These are phyloP conservation scores for Salvelinus alpinus DNA, from an alignment of 2,113 vertebrate species.

Conservation along the genomic window DNA sequence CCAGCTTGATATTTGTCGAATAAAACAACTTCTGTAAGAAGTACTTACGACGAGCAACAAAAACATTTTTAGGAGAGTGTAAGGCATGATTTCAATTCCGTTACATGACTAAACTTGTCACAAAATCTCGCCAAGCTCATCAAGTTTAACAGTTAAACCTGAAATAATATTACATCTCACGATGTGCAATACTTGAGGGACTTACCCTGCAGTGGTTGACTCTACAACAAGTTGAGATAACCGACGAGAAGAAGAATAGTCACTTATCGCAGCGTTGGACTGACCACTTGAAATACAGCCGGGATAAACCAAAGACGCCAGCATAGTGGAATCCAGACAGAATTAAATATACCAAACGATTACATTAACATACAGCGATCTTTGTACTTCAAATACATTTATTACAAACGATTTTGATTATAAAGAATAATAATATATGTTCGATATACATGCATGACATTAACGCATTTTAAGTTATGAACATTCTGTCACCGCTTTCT, in stretches of 20 bases:
- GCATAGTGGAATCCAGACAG: not conserved
- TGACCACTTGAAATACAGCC: conserved; percentile 26
- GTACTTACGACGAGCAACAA: not conserved
- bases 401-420: not conserved
- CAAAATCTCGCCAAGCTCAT: not conserved
- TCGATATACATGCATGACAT: not conserved
- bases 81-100: not conserved
- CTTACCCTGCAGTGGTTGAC: conserved; percentile 49
- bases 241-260: not conserved
- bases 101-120: not conserved
- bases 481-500: not conserved
- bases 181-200: not conserved
- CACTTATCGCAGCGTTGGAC: not conserved
- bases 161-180: too few species aligned
- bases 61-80: not conserved
- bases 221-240: conserved; percentile 8
- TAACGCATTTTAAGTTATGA: not conserved
- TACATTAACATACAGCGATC: too few species aligned
- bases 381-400: not conserved
- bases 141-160: not conserved
- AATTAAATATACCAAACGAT: not conserved
- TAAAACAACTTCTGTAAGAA: not conserved
- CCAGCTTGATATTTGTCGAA: too few species aligned
- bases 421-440: not conserved
- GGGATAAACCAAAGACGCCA: conserved; percentile 16